Evolutionary conservation across 2,888 invertebrate species (phyloP), one percentile per base, ranked within the genome.

Genomic region (Proisotoma minuta): DNA sequence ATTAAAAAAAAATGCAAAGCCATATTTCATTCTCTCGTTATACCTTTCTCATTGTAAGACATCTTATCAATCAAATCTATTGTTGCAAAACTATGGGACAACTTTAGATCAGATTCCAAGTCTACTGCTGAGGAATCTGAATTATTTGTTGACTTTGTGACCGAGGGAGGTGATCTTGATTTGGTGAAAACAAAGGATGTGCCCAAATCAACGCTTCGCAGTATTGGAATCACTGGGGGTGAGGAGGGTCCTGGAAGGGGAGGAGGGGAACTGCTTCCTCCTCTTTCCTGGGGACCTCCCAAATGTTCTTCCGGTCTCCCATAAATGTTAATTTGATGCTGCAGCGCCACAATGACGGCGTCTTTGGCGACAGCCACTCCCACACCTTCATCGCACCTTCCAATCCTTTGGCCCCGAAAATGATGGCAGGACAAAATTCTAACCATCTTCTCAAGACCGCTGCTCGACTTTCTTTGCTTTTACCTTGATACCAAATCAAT

Each of bases 61-160:
- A 89, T 80, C 75, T 84, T 83, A 52, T 83, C 80, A 3, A 86
- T 86, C 73, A 85, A 82, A 70, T 88, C 88, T 0, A 88, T 87
- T 0, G 88, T 88, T 1, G 87, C 85, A 75, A 89, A 85, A 1
- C 83, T 63, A 23, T 66, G 66, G 2, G 63, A 62, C 23, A 66
- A 47, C 15, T 52, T 51, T 10, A 66, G 60, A 39, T 66, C 66
- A n/a, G 66, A 62, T n/a, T n/a, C n/a, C n/a, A n/a, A n/a, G n/a
- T n/a, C n/a, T n/a, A n/a, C n/a, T n/a, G n/a, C n/a, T n/a, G n/a
- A n/a, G n/a, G n/a, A n/a, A 24, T 66, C 66, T 0, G 63, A 66
- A 39, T 66, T 63, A 12, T 63, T 58, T 4, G 66, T 63, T n/a
- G 60, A 60, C 12, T 58, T 53, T 48, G 62, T 62, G 28, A 10